Evolutionary conservation across 2,888 invertebrate species (phyloP).

Genomic region (Luffia ferchaultella): DNA sequence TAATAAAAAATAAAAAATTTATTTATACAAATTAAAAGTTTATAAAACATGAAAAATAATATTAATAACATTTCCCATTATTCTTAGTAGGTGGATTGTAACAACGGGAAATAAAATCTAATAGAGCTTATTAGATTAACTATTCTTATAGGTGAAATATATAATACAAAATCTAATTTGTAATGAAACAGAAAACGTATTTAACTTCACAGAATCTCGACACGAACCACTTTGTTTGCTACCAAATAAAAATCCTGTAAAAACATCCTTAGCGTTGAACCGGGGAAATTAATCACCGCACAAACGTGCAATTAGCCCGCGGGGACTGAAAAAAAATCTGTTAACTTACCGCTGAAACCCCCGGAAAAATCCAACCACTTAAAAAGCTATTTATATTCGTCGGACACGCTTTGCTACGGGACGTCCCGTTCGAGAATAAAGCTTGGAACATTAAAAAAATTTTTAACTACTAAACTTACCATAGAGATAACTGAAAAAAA

Average conservation of each 20-base stretch:
- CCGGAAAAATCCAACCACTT: conserved; percentile 34
- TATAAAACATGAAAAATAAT: background rate
- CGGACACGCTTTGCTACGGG: too few relatives aligned
- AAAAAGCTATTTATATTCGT: conserved; percentile 43
- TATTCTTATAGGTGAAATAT: background rate
- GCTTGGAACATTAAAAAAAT: background rate
- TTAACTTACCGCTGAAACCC: conserved; percentile 29
- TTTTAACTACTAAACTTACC: background rate
- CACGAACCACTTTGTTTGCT: background rate
- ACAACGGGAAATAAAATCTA: background rate
- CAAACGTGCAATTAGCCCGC: background rate
- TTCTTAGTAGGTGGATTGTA: background rate
- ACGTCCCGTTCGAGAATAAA: conserved; percentile 1
- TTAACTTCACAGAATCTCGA: background rate
- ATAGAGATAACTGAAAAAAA: background rate
- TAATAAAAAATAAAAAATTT: background rate
- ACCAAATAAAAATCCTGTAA: background rate
- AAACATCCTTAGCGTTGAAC: background rate
- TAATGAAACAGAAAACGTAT: background rate
- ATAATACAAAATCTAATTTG: background rate
- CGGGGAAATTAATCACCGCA: background rate
- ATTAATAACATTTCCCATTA: background rate
- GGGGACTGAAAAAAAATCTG: conserved; percentile 33
- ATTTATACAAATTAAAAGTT: background rate
- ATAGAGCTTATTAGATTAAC: background rate